phyloP scores from a whole-genome alignment of 2,888 invertebrate species.

The Stramonita haemastoma region DNA sequence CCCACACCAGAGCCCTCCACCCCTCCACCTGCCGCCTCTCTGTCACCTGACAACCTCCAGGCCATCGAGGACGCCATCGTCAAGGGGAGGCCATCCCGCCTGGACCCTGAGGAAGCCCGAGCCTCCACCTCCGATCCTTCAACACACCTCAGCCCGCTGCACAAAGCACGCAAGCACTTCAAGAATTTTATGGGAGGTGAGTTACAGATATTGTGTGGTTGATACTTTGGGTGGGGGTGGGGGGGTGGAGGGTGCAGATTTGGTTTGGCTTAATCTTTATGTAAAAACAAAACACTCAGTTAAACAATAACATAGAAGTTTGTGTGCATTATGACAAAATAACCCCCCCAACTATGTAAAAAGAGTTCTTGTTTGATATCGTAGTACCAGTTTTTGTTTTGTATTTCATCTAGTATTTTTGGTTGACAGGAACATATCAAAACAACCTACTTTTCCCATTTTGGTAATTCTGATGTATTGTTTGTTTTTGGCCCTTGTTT shows the following conservation, averaged over 20 bases:
- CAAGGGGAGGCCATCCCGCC: conserved; percentile 32
- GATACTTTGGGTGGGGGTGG: not conserved
- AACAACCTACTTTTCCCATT: too few relatives aligned
- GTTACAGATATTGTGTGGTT: not conserved
- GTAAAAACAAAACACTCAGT: too few relatives aligned
- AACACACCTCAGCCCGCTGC: conserved; percentile 53
- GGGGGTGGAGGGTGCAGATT: not conserved
- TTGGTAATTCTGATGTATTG: too few relatives aligned
- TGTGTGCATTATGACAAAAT: too few relatives aligned
- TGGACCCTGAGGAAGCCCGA: not conserved
- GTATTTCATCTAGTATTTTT: too few relatives aligned
- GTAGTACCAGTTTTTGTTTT: too few relatives aligned
- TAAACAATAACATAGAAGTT: too few relatives aligned
- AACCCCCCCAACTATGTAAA: too few relatives aligned
- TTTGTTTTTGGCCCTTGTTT: too few relatives aligned
- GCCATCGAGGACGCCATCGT: conserved; percentile 47
- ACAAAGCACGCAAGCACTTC: conserved; percentile 54
- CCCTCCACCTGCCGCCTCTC: conserved; percentile 13
- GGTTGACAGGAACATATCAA: too few relatives aligned
- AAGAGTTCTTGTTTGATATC: too few relatives aligned
- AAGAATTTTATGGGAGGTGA: conserved; percentile 65
- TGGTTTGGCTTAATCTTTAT: too few relatives aligned
- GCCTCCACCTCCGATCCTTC: conserved; percentile 21
- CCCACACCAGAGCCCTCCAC: not conserved
- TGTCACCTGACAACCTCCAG: conserved; percentile 52